Percentiles rank a stretch among this genome's conserved stretches.
These are phyloP conservation scores for Kryptolebias ocellatus DNA, from an alignment of 2,797 vertebrate genomes.

Conservation along the genomic window DNA sequence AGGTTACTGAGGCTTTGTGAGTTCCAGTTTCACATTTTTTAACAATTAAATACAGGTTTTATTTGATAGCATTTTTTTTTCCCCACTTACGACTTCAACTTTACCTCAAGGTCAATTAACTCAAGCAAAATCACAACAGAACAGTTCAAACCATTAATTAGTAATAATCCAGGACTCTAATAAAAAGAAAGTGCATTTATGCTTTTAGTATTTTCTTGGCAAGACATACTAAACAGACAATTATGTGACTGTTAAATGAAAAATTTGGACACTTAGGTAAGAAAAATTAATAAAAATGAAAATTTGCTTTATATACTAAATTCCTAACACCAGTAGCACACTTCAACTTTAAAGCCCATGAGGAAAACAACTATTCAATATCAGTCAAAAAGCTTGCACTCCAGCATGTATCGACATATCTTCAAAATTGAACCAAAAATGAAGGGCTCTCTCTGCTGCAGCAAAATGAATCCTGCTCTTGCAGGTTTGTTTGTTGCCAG, in stretches of 20 bases:
- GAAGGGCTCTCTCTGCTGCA: conserved; percentile 39
- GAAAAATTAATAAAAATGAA: conserved; percentile 10
- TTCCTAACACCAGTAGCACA: conserved; percentile 26
- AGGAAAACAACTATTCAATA: conserved; percentile 30
- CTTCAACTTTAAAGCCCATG: conserved; percentile 20
- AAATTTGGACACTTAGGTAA: conserved; percentile 2
- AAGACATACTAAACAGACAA: conserved; percentile 16
- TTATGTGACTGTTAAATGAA: neutral
- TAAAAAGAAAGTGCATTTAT: neutral
- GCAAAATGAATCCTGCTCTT: conserved; percentile 60
- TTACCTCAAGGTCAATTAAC: neutral
- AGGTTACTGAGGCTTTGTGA: neutral
- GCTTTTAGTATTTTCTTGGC: neutral
- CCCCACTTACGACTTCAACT: accelerated
- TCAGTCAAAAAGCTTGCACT: conserved; percentile 41
- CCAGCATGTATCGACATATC: conserved; percentile 39
- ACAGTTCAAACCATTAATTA: conserved; percentile 1
- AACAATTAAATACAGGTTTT: conserved; percentile 2
- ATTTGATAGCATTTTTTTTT: neutral
- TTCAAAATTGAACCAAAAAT: conserved; percentile 40
- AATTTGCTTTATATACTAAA: conserved; percentile 26
- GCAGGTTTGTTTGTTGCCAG: conserved; percentile 59
- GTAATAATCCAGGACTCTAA: neutral
- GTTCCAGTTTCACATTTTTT: neutral
- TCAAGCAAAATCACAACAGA: conserved; percentile 3